Percentiles rank a stretch among this genome's conserved stretches.
Conservation (phyloP, 1,140 invertebrate species). For the Campoletis sonorensis region DNA sequence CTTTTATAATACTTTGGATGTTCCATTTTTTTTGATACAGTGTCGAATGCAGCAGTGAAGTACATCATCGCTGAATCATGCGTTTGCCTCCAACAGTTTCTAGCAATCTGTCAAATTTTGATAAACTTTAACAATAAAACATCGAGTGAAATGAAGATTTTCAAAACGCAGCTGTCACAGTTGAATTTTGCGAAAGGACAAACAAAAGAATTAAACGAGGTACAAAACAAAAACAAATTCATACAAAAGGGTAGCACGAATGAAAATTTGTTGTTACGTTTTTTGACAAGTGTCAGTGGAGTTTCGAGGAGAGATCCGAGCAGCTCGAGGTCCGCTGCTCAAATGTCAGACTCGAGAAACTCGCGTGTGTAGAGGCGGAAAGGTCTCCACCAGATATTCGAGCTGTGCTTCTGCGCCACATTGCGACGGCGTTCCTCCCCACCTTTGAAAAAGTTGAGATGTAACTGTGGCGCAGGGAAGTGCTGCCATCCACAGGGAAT, state of each 20-base stretch:
- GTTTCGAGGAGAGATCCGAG: conserved; percentile 24
- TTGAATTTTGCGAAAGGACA: not conserved
- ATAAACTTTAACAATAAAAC: not conserved
- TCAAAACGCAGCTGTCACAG: not conserved
- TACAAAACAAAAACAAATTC: not conserved
- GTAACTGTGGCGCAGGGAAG: conserved; percentile 48
- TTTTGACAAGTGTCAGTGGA: not conserved
- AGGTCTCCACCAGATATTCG: conserved; percentile 30
- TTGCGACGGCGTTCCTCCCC: conserved; percentile 40
- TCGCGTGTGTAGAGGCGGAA: conserved; percentile 26
- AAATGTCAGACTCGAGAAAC: conserved; percentile 49
- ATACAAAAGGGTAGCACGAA: not conserved
- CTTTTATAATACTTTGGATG: no score
- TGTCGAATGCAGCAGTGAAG: no score
- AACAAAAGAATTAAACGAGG: not conserved
- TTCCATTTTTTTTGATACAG: no score
- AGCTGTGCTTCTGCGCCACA: conserved; percentile 59
- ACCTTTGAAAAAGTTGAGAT: conserved; percentile 2
- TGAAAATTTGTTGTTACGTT: not conserved
- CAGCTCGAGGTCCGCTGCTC: conserved; percentile 39
- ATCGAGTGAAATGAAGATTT: not conserved
- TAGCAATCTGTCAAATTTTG: no score
- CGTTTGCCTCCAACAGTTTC: no score
- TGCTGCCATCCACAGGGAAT: conserved; percentile 60
- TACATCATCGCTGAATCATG: no score